Percentiles rank a stretch among this genome's conserved stretches.
Conservation (phyloP, 2,113 vertebrate genomes). For the Periophthalmodon schlosseri region DNA sequence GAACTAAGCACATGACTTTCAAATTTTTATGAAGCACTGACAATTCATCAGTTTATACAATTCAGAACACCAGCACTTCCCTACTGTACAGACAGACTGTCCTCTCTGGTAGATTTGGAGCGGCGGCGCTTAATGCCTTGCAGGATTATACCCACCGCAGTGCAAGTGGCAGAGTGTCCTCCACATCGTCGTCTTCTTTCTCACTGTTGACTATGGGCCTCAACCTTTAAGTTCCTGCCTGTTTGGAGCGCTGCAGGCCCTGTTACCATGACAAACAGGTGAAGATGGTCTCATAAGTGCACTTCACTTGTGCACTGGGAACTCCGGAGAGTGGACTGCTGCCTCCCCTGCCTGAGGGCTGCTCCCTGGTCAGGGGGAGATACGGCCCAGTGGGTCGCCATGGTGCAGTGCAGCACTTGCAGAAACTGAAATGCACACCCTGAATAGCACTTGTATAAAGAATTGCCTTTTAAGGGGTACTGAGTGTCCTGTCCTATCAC, state of each 20-base stretch:
- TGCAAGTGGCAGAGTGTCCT: slow-evolving; percentile 30
- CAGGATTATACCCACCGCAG: slow-evolving; percentile 51
- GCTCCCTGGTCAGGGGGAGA: slow-evolving; percentile 24
- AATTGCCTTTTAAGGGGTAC: slow-evolving; percentile 92
- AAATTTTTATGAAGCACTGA: slow-evolving; percentile 73
- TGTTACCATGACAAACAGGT: slow-evolving; percentile 53
- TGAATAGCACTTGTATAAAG: slow-evolving; percentile 93
- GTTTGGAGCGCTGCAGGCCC: slow-evolving; percentile 43
- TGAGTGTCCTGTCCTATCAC: slow-evolving; percentile 78
- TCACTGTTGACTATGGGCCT: slow-evolving; percentile 37
- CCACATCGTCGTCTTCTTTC: slow-evolving; percentile 19
- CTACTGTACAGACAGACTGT: slow-evolving; percentile 57
- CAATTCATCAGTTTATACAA: slow-evolving; percentile 66
- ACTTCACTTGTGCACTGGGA: slow-evolving; percentile 48
- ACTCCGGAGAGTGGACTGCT: slow-evolving; percentile 32
- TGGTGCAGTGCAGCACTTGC: slow-evolving; percentile 85
- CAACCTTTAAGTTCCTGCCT: slow-evolving; percentile 39
- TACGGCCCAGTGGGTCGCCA: slow-evolving; percentile 66
- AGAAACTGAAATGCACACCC: slow-evolving; percentile 86
- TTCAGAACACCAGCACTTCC: slow-evolving; percentile 81
- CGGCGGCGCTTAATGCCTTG: slow-evolving; percentile 48
- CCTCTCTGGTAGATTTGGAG: slow-evolving; percentile 60
- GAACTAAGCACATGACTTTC: slow-evolving; percentile 55
- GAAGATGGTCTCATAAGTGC: slow-evolving; percentile 56
- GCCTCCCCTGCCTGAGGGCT: slow-evolving; percentile 20